Evolutionary conservation across 2,888 invertebrate genomes (phyloP), one percentile per base, ranked within the genome.

Genomic region (Strigamia maritima): DNA sequence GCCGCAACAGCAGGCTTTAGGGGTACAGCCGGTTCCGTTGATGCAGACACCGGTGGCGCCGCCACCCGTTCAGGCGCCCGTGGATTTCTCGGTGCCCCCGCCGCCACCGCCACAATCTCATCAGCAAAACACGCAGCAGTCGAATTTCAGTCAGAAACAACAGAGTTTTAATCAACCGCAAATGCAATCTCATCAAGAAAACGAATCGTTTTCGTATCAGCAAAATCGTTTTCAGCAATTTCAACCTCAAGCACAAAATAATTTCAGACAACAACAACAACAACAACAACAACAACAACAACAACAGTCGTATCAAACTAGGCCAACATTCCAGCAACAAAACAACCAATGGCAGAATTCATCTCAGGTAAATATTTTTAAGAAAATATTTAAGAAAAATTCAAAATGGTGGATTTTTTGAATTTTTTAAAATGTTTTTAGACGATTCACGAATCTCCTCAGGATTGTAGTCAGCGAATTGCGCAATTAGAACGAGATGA

Each of bases 71-170:
- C 65, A 65, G 65, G 8, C 65, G 14, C 14, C 65, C 8, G 22
- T 24, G 8, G 14, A 19, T 14, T 22, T 24, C 24, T 22, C 74
- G 10, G 28, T 35, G 22, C 76, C 38, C 10, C 74, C 74, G 16
- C 74, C 74, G 14, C 74, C 74, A 74, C 74, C n/a, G 22, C 74
- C n/a, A 31, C 74, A 28, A 31, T 12, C n/a, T 10, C 31, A 4
- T 14, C 26, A 74, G 16, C 74, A 74, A 31, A 74, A n/a, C n/a
- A 65, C 65, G n/a, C n/a, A n/a, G n/a, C n/a, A n/a, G n/a, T n/a
- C n/a, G n/a, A n/a, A n/a, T n/a, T n/a, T n/a, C n/a, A n/a, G n/a
- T n/a, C n/a, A n/a, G n/a, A n/a, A 19, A 65, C 19, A 54, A 54
- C 54, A 54, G 54, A 54, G 19, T 54, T 54, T 54, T 19, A 54